Conservation (phyloP, 2,888 invertebrate species). For the Tenthredo livida region DNA sequence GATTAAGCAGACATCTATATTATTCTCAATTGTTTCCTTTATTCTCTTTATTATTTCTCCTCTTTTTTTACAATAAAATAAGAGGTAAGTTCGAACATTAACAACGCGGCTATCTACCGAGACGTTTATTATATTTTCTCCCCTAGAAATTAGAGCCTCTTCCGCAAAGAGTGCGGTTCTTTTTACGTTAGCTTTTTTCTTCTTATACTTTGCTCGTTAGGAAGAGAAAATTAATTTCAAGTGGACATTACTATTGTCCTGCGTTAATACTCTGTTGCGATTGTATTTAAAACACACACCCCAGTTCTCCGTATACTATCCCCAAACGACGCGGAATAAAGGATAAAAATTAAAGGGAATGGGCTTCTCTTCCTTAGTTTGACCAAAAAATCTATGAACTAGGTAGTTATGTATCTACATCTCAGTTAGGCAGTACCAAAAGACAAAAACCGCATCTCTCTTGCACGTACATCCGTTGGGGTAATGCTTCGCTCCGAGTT, state of each 20-base stretch:
- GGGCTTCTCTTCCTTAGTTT: not conserved
- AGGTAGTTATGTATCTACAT: constrained; percentile 13
- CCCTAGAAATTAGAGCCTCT: constrained; percentile 17
- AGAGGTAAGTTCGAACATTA: constrained; percentile 15
- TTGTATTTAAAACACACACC: constrained; percentile 24
- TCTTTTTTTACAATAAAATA: constrained; percentile 26
- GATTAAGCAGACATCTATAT: constrained; percentile 30
- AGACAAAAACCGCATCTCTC: constrained; percentile 48
- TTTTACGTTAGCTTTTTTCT: constrained; percentile 16
- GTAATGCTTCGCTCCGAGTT: constrained; percentile 61
- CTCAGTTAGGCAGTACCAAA: constrained; percentile 6
- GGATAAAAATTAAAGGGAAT: constrained; percentile 53
- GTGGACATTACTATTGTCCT: constrained; percentile 16
- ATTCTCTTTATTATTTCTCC: constrained; percentile 45
- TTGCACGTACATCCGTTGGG: constrained; percentile 50
- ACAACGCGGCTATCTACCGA: constrained; percentile 17
- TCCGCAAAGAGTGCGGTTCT: constrained; percentile 4
- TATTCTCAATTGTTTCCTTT: constrained; percentile 17
- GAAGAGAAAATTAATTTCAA: constrained; percentile 37
- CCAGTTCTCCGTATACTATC: not conserved
- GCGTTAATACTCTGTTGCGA: not conserved
- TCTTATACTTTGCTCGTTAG: constrained; percentile 17
- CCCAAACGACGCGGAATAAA: constrained; percentile 21
- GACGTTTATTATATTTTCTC: constrained; percentile 38
- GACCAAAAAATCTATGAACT: constrained; percentile 33